Evolutionary conservation across 2,888 invertebrate genomes (phyloP), one percentile per base, ranked within the genome.

Genomic region (Dorcus hopei): DNA sequence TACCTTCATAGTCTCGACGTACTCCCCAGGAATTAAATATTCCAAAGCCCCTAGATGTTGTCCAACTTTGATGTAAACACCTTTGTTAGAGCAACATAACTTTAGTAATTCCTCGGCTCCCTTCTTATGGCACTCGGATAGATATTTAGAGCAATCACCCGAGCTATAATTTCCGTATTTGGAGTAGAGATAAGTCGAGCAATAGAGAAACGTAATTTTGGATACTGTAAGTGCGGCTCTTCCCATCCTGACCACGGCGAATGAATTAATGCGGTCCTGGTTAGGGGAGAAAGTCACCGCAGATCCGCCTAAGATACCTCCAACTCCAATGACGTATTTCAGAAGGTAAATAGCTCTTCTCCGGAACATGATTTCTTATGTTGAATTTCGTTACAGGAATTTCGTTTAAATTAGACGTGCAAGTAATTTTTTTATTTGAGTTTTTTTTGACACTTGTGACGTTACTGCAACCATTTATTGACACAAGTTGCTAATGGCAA

Each of bases 11-110:
- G 94, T 94, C 52, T 86, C 80, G 0, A 97, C 95, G 82, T 97
- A 99, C 80, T 99, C 97, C 63, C 80, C 80, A 0, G 99, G 99
- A 62, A 99, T 79, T 57, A 99, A 81, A 77, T 98, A 98, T 72
- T 98, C 97, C 64, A 99, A 80, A 0, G 97, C 93, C 2, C 97
- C 97, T 58, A 98, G 86, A 77, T 99, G 98, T 79, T 99, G 98
- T 0, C 98, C 95, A 61, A 95, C 84, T 85, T 99, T 99, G 58
- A 99, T 95, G 76, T 96, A 99, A 55, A 94, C 95, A 38, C 98
- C 99, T 78, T 93, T 93, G 80, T 99, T 99, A 47, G 85, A 83
- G 79, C 89, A 91, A 73, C 97, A 97, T 66, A 99, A 81, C 54
- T 91, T 83, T 51, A 97, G 81, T 52, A 99, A 81, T 76, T 90